These are phyloP conservation scores for Thalassophryne amazonica DNA, from an alignment of 2,797 vertebrate species.

Conservation along the genomic window DNA sequence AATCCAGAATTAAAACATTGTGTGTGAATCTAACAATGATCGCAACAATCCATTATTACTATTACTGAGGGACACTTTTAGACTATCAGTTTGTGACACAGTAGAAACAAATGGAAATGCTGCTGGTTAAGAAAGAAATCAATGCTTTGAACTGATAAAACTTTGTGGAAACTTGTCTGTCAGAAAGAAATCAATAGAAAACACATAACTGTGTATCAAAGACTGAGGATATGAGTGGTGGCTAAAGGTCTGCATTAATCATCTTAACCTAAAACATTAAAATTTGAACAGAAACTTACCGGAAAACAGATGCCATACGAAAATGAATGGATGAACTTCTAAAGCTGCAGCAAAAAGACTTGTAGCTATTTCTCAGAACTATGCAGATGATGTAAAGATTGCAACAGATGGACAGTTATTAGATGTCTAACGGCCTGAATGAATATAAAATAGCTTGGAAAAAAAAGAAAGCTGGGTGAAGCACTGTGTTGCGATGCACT, in stretches of 20 bases:
- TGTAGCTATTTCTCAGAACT: constrained; percentile 26
- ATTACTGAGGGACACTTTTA: not conserved
- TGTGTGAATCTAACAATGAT: not conserved
- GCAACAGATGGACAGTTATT: constrained; percentile 45
- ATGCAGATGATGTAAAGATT: constrained; percentile 28
- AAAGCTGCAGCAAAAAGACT: constrained; percentile 3
- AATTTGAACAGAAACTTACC: not conserved
- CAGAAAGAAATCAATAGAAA: too few species aligned
- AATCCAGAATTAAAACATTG: too few species aligned
- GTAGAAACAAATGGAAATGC: not conserved
- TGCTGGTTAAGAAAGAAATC: not conserved
- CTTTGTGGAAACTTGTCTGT: too few species aligned
- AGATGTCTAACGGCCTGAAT: constrained; percentile 11
- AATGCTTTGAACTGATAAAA: too few species aligned
- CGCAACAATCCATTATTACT: constrained; percentile 6
- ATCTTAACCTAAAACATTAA: too few species aligned
- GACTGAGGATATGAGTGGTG: too few species aligned
- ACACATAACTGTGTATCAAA: too few species aligned
- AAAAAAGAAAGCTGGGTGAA: not conserved
- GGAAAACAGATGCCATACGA: constrained; percentile 2
- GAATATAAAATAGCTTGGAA: not conserved
- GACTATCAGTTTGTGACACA: constrained; percentile 8
- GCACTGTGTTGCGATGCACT: too few species aligned
- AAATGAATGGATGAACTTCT: not conserved
- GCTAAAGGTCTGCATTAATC: too few species aligned